Evolutionary conservation across 2,113 vertebrate species (phyloP), one percentile per base, ranked within the genome.

Genomic region (Electrona antarctica): DNA sequence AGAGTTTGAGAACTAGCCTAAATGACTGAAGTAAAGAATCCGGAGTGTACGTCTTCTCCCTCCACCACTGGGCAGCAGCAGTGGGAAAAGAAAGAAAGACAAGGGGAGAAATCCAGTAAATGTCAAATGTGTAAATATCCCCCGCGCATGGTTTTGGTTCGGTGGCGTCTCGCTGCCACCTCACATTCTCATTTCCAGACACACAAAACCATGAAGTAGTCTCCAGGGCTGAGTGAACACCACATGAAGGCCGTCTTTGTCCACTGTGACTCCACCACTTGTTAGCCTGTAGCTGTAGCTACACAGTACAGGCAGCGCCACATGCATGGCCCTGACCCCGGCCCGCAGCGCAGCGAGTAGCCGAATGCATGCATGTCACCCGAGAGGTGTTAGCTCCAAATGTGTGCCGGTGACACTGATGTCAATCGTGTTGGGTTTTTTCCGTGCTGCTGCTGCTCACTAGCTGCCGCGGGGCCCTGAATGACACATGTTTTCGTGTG

Each of bases 231-330:
- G 86, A 87, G 80, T 90, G 88, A 92, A 93, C 87, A 79, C 85
- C 79, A 86, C 85, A 92, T 92, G 88, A 93, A 93, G 85, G 90
- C 85, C 48, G 87, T 84, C 92, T 93, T 93, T 93, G 92, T 93
- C 83, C 87, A 87, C 84, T 91, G 82, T 49, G 21, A 64, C 80
- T 55, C 73, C 69, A 71, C 68, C 61, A 71, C 69, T 41, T 41
- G 33, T 41, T 41, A 41, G 33, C 33, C 33, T 41, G 33, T 41
- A 41, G 33, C 33, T 51, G 52, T 79, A 50, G 80, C 86, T 64
- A 33, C 7, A 21, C 21, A 21, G 21, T 21, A 2, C 21, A 21
- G 8, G 46, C 71, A 80, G 78, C 69, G 54, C 76, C 62, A 73
- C 59, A 51, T 63, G 66, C 55, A 62, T 74, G 81, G 79, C 81